Conservation (phyloP, 2,113 vertebrate genomes). For the Daphoenositta chrysoptera region DNA sequence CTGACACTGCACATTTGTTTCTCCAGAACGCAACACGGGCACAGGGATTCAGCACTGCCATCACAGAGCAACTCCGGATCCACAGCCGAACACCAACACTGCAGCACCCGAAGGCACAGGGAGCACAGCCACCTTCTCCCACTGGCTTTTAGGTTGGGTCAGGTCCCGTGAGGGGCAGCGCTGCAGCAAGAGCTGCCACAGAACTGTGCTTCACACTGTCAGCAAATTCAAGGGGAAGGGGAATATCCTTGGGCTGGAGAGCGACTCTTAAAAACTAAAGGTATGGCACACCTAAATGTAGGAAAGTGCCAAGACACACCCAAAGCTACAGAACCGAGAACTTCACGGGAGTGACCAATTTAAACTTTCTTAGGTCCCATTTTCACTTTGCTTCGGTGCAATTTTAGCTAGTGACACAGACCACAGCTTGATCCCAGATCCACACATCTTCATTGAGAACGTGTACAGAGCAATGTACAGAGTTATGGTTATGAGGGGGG, state of each 20-base stretch:
- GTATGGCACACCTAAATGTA: neutral
- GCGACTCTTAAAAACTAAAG: neutral
- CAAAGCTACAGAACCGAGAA: neutral
- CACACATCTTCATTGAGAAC: rapidly evolving
- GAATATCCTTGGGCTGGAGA: neutral
- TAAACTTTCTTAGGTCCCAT: neutral
- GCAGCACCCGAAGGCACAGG: neutral
- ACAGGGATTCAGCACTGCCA: neutral
- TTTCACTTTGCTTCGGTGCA: neutral
- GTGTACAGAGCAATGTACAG: rapidly evolving
- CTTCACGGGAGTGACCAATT: rapidly evolving
- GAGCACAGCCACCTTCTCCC: neutral
- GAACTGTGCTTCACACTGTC: neutral
- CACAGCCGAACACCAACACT: neutral
- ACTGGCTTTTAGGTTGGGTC: neutral
- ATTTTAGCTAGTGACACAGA: neutral
- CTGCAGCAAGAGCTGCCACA: neutral
- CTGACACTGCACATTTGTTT: neutral
- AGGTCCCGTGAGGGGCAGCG: rapidly evolving
- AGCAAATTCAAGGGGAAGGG: neutral
- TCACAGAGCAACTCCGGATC: neutral
- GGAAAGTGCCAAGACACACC: neutral
- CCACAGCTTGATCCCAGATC: neutral
- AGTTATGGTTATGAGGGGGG: rapidly evolving
- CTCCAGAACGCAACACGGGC: rapidly evolving